phyloP scores from a whole-genome alignment of 35 echinoderm and acorn worm species.

The Patiria miniata region DNA sequence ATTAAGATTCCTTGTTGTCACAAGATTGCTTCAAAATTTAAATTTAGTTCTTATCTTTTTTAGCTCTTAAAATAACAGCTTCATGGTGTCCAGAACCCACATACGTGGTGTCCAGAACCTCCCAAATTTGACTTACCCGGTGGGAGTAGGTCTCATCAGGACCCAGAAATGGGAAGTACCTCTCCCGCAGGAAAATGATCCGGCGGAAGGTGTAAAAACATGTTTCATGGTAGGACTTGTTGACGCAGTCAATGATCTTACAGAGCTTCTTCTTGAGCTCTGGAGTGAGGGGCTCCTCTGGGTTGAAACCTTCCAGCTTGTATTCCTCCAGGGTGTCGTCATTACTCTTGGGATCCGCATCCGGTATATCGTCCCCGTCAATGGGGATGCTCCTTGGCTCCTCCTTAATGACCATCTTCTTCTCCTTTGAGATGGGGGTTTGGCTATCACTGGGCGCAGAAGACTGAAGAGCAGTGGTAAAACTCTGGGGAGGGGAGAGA shows the following conservation, averaged over 20 bases:
- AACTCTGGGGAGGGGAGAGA: constrained; percentile 17
- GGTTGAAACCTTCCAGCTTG: constrained; percentile 69
- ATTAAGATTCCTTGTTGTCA: too few relatives aligned
- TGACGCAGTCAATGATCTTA: constrained; percentile 76
- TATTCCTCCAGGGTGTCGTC: background rate
- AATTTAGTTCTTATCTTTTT: too few relatives aligned
- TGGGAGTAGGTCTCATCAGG: constrained; percentile 68
- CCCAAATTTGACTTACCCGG: constrained; percentile 65
- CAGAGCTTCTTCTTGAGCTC: constrained; percentile 68
- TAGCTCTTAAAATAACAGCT: too few relatives aligned
- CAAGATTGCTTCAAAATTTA: too few relatives aligned
- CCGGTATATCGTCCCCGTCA: background rate
- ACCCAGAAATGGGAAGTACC: constrained; percentile 83
- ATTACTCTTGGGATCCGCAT: background rate
- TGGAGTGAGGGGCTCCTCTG: constrained; percentile 74
- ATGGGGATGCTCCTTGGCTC: constrained; percentile 40
- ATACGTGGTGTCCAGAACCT: too few relatives aligned
- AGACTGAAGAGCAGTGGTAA: background rate
- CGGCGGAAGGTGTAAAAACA: constrained; percentile 95
- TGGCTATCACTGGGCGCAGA: background rate
- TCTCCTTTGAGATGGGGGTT: background rate
- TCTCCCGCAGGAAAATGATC: constrained; percentile 79
- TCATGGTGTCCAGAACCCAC: too few relatives aligned
- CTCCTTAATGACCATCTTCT: constrained; percentile 48
- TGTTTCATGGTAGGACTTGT: constrained; percentile 93